phyloP scores from a whole-genome alignment of 2,797 vertebrate genomes.

The Netta rufina region DNA sequence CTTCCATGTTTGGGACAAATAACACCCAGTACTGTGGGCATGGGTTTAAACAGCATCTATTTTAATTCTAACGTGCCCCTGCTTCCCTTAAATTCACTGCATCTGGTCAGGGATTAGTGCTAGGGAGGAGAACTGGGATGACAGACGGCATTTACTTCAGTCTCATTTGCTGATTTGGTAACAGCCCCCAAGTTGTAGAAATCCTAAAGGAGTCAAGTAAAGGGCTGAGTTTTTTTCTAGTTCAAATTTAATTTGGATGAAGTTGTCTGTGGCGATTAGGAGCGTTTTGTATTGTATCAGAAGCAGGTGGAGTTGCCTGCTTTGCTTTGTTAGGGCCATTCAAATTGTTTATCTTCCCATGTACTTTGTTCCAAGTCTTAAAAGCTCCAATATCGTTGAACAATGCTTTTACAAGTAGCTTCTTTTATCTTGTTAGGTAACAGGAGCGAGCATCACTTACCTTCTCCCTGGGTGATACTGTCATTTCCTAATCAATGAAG shows the following conservation, averaged over 20 bases:
- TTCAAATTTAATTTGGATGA: neutral
- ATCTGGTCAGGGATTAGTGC: neutral
- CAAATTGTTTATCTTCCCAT: neutral
- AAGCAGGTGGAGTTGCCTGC: neutral
- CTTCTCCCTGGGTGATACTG: neutral
- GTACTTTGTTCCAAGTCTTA: neutral
- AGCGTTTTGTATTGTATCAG: neutral
- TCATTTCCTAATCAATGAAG: conserved; percentile 44
- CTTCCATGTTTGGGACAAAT: neutral
- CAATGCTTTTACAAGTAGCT: conserved; percentile 17
- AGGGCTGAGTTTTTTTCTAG: neutral
- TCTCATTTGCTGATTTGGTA: neutral
- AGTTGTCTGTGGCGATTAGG: neutral
- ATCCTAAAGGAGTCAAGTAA: neutral
- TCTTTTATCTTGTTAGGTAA: conserved; percentile 7
- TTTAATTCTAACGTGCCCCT: neutral
- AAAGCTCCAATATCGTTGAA: neutral
- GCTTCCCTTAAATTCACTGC: neutral
- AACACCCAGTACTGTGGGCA: neutral
- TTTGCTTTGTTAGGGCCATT: neutral
- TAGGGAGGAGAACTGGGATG: neutral
- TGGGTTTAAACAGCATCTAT: neutral
- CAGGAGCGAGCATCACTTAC: conserved; percentile 20
- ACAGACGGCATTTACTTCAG: neutral
- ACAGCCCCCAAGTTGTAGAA: neutral